These are phyloP conservation scores for Drosophila ananassae DNA, from an alignment of 1,140 invertebrate genomes.

Conservation along the genomic window DNA sequence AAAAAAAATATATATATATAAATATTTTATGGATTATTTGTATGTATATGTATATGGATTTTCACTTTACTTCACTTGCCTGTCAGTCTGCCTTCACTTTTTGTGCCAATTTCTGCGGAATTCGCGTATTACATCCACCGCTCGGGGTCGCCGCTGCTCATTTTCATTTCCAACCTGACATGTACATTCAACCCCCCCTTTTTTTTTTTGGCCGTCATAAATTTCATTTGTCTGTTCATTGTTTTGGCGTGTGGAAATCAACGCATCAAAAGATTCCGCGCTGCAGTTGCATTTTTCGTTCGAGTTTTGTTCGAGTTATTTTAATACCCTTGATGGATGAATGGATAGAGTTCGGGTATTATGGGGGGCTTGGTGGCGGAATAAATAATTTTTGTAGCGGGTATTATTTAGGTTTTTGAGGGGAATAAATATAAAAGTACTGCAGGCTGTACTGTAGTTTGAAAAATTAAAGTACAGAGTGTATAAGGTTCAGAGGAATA, in stretches of 20 bases:
- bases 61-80: slow-evolving; percentile 4
- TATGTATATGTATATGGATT: background rate
- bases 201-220: slow-evolving; percentile 35
- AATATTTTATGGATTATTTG: slow-evolving; percentile 34
- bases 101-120: slow-evolving; percentile 23
- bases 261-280: slow-evolving; percentile 33
- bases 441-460: no score
- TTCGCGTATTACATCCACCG: slow-evolving; percentile 28
- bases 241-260: slow-evolving; percentile 54
- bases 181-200: background rate
- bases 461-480: background rate
- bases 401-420: background rate
- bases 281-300: slow-evolving; percentile 9
- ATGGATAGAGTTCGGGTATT: no score
- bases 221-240: slow-evolving; percentile 42
- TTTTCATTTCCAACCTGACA: slow-evolving; percentile 40
- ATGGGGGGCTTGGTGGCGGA: no score
- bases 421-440: no score
- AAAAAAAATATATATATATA: background rate
- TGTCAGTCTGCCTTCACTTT: slow-evolving; percentile 11
- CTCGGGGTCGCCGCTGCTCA: slow-evolving; percentile 34
- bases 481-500: no score
- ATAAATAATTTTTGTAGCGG: background rate
- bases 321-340: no score
- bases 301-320: background rate